Evolutionary conservation across 2,113 vertebrate species (phyloP).

Genomic region (Parotia lawesii): DNA sequence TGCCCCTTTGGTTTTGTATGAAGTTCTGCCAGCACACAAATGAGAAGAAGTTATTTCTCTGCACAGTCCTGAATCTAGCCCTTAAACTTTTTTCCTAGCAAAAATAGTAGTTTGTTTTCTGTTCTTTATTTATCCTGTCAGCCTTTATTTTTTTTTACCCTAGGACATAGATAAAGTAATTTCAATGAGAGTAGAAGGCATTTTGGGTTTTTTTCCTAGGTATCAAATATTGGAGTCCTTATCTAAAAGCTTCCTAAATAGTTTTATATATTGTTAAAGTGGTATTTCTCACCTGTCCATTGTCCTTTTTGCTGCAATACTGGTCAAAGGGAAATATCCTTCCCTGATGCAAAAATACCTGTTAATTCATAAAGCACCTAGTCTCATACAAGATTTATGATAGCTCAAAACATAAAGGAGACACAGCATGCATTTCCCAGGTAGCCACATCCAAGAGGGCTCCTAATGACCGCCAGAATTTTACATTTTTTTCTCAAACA

Average conservation of each 20-base stretch:
- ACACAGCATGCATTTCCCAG: not conserved
- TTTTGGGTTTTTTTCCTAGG: accelerated
- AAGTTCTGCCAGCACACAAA: not conserved
- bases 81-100: not conserved
- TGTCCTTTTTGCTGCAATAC: not conserved
- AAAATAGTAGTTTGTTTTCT: not conserved
- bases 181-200: not conserved
- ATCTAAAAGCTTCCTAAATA: not conserved
- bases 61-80: not conserved
- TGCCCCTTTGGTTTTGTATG: not conserved
- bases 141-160: not conserved
- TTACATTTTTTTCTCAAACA: not conserved
- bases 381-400: not conserved
- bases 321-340: not conserved
- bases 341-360: not conserved
- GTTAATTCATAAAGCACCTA: not conserved
- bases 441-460: not conserved
- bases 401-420: not conserved
- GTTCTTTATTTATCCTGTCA: not conserved
- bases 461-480: not conserved
- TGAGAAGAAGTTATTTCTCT: not conserved
- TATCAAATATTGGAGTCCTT: not conserved
- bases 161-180: not conserved
- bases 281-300: not conserved
- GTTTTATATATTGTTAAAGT: not conserved